A percentile compares a stretch with the other conserved stretches of the same genome.
Conservation (phyloP, 1,140 invertebrate species). For the Calephelis nemesis region DNA sequence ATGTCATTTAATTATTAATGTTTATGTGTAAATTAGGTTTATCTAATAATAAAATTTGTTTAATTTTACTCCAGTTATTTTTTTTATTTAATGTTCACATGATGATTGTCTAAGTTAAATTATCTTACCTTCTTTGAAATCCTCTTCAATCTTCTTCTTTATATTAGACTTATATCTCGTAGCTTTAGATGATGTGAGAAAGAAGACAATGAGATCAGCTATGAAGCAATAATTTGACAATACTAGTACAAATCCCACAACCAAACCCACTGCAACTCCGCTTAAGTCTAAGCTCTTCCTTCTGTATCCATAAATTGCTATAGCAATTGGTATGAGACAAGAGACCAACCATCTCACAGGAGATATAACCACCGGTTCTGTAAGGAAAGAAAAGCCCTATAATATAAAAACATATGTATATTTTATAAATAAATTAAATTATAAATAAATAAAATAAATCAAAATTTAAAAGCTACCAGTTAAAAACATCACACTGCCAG, state of each 20-base stretch:
- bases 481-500: no score
- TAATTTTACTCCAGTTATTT: no score
- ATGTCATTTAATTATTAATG: no score
- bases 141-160: slow-evolving; percentile 88
- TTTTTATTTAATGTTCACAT: no score
- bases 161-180: slow-evolving; percentile 86
- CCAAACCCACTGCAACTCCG: slow-evolving; percentile 85
- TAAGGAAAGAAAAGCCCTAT: slow-evolving; percentile 39
- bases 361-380: slow-evolving; percentile 83
- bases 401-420: slow-evolving; percentile 12
- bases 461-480: no score
- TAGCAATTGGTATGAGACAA: slow-evolving; percentile 83
- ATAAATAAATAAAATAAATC: no score
- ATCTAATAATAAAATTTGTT: no score
- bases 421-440: not conserved
- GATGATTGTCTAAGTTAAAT: slow-evolving; percentile 7
- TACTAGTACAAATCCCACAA: slow-evolving; percentile 90
- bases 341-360: slow-evolving; percentile 87
- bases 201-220: slow-evolving; percentile 87
- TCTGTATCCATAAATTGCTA: slow-evolving; percentile 83
- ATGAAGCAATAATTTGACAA: slow-evolving; percentile 90
- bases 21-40: no score
- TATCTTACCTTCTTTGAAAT: slow-evolving; percentile 87
- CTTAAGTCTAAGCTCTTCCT: slow-evolving; percentile 84
- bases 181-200: slow-evolving; percentile 89